Evolutionary conservation across 2,797 vertebrate species (phyloP), one percentile per base, ranked within the genome.

Genomic region (Sus cebifrons): DNA sequence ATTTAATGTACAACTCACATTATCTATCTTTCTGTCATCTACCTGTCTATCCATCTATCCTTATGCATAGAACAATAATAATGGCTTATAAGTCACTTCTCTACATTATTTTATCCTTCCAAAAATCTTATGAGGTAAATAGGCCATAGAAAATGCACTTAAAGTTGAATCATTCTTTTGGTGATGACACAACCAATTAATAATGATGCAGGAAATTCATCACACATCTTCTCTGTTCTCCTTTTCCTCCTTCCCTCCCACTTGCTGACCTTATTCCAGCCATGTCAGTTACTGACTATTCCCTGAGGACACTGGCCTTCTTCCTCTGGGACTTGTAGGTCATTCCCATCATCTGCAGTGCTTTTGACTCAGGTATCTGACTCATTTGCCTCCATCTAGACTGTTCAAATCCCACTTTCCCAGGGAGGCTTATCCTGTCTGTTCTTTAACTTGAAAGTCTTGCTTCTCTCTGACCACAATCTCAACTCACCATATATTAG

Each of bases 31-130:
- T 36, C 36, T 36, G 36, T 36, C 20, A 54, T 58, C 11, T 36
- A 36, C 36, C 6, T 20, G 21, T 44, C 29, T 25, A 3, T 73
- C 44, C 29, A 17, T 81, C 32, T 15, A 49, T 92, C 36, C 13
- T 36, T 71, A 12, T 60, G 18, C 75, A 32, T 20, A 91, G 83
- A 82, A 84, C 0, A 87, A 25, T 77, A 86, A 56, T 12, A 81
- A n/a, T 77, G 36, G 23, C 1, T 92, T 73, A 67, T 58, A 74
- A 92, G 25, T 91, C 9, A 68, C 27, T 83, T 79, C 4, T 17
- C 12, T 95, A 20, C 58, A 58, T 79, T 16, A 64, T 64, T 86
- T 94, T 49, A 92, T 65, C 25, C 18, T 86, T 91, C 40, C 20
- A 71, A 64, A 79, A 86, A 20, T n/a, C 11, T 20, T 82, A 52